Evolutionary conservation across 2,888 invertebrate genomes (phyloP).

Genomic region (Ctenicera cuprea): DNA sequence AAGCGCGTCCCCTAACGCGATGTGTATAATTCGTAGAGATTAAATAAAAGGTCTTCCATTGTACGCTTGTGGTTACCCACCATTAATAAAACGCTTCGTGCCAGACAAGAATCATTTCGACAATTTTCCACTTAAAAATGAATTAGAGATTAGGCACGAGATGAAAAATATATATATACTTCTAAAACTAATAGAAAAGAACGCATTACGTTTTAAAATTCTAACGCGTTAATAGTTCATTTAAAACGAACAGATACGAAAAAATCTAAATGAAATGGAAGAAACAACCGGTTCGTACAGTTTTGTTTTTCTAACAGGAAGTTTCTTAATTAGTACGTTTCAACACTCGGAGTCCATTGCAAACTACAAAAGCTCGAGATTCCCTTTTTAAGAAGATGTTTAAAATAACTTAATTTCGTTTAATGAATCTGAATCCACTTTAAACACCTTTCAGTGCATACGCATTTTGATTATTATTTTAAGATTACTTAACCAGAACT

Average conservation of each 20-base stretch:
- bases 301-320: background rate
- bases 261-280: background rate
- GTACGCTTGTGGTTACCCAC: background rate
- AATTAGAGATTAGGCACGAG: conserved; percentile 2
- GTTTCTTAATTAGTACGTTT: conserved; percentile 13
- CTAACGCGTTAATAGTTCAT: conserved; percentile 8
- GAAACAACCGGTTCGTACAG: conserved; percentile 5
- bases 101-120: conserved; percentile 2
- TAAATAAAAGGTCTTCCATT: background rate
- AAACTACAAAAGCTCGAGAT: conserved; percentile 1
- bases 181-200: background rate
- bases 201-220: conserved; percentile 4
- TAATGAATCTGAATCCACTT: too few relatives aligned
- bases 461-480: too few relatives aligned
- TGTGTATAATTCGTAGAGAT: conserved; percentile 10
- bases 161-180: conserved; percentile 15
- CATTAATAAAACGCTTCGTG: conserved; percentile 15
- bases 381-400: background rate
- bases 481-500: too few relatives aligned
- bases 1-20: conserved; percentile 8
- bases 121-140: conserved; percentile 24
- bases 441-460: too few relatives aligned
- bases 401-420: too few relatives aligned
- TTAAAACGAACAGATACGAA: background rate
- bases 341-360: conserved; percentile 1